Conservation (phyloP, 2,113 vertebrate genomes). For the Okapia johnstoni region DNA sequence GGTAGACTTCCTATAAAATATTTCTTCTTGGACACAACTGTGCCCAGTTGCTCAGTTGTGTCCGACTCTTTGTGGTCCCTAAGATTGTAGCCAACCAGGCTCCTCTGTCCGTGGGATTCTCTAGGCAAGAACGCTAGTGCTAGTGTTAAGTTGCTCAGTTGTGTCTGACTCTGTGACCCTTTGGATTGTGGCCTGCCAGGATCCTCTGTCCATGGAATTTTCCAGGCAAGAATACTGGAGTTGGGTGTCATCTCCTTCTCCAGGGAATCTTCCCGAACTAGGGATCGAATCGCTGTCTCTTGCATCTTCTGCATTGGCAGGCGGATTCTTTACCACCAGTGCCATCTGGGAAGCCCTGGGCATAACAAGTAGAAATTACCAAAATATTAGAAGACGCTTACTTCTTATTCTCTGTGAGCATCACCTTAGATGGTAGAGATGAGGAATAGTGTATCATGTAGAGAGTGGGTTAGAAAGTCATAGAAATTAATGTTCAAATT, state of each 20-base stretch:
- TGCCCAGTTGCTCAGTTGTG: neutral
- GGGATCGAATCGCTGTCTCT: neutral
- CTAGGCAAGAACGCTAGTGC: neutral
- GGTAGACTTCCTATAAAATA: neutral
- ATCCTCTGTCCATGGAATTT: neutral
- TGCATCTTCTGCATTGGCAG: neutral
- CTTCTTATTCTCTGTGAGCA: neutral
- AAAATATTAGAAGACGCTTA: neutral
- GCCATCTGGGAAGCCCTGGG: neutral
- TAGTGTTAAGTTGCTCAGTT: neutral
- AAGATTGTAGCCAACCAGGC: neutral
- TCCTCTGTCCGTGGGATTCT: neutral
- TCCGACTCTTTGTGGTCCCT: neutral
- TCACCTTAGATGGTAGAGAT: neutral
- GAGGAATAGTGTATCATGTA: neutral
- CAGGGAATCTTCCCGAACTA: neutral
- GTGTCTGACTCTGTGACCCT: neutral
- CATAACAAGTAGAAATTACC: neutral
- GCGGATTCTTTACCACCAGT: neutral
- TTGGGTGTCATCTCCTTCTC: neutral
- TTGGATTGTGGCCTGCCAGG: neutral
- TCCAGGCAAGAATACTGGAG: neutral
- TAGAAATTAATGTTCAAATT: neutral
- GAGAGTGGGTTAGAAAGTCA: neutral
- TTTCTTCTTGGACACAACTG: neutral